Base-by-base conservation (phyloP, 2,113 vertebrate species). In the Dipodomys spectabilis region DNA sequence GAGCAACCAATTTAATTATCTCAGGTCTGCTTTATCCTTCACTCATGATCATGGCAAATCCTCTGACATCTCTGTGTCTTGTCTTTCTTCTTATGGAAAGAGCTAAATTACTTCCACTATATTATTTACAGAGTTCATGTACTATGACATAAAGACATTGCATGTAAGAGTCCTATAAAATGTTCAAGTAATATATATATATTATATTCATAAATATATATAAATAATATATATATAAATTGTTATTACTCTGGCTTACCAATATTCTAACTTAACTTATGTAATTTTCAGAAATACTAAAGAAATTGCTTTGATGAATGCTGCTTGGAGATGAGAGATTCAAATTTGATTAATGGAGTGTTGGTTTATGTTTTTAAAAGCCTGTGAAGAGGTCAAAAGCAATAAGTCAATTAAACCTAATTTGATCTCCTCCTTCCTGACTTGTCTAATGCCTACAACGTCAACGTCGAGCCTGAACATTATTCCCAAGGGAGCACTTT, bases 311-410 rank as follows among this genome's bases (percentile, higher is more conserved):
- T 83, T 81, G 89, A 93, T 87, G 80, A 90, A 45, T 92, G 62
- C 64, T 86, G 93, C 81, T 95, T 91, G 32, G n/a, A 65, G 73
- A 78, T 86, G 57, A 95, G 39, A 32, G 35, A 78, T 94, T 96
- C 86, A 73, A 71, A 92, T 11, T 78, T 91, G 65, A 90, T 81
- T 64, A 91, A 81, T 92, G 73, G 49, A 94, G 44, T 27, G 20
- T 62, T 94, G 35, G 65, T 72, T 93, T 90, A 72, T 73, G 57
- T 92, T 86, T 83, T 44, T 19, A 96, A 88, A 95, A 57, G 39
- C 35, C 13, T 68, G 5, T 79, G 83, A 88, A 19, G 60, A 78
- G 82, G 69, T 88, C 18, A 93, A 87, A 94, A 82, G 73, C 15
- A 23, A 90, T 39, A 44, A 79, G 23, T 85, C 39, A 85, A 75